A percentile compares a stretch with the other conserved stretches of the same genome.
Evolutionary conservation across 2,113 vertebrate genomes (phyloP).

Genomic region (Mionectes macconnelli): DNA sequence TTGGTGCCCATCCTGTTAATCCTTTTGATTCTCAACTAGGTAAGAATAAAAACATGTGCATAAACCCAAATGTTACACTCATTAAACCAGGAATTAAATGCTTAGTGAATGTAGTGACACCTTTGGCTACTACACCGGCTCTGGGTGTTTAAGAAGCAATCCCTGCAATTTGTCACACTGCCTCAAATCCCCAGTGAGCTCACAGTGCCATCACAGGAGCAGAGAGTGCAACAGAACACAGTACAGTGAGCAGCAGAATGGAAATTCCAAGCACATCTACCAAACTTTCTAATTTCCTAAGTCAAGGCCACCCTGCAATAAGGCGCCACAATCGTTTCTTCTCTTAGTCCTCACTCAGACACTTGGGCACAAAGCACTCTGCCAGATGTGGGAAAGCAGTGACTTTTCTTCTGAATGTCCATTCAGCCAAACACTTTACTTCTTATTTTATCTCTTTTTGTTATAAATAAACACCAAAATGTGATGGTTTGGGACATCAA

Average conservation of each 20-base stretch:
- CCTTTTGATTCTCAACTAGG: not conserved
- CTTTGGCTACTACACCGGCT: not conserved
- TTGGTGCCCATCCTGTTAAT: not conserved
- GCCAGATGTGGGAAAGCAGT: not conserved
- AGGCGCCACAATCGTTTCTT: not conserved
- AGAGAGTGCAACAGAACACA: not conserved
- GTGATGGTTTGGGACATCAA: not conserved
- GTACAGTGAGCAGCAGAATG: not conserved
- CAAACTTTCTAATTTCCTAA: not conserved
- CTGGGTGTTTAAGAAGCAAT: not conserved
- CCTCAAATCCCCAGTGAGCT: not conserved
- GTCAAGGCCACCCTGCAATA: not conserved
- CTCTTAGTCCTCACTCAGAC: accelerated
- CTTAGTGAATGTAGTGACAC: not conserved
- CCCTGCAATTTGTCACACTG: not conserved
- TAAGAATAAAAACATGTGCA: not conserved
- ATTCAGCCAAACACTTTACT: not conserved
- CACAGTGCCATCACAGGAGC: not conserved
- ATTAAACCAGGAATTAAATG: not conserved
- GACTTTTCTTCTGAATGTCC: not conserved
- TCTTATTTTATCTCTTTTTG: not conserved
- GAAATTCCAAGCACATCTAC: not conserved
- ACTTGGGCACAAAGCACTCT: not conserved
- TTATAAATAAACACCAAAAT: not conserved
- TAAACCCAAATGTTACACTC: not conserved